Conservation (phyloP, 2,113 vertebrate species). For the Perca fluviatilis region DNA sequence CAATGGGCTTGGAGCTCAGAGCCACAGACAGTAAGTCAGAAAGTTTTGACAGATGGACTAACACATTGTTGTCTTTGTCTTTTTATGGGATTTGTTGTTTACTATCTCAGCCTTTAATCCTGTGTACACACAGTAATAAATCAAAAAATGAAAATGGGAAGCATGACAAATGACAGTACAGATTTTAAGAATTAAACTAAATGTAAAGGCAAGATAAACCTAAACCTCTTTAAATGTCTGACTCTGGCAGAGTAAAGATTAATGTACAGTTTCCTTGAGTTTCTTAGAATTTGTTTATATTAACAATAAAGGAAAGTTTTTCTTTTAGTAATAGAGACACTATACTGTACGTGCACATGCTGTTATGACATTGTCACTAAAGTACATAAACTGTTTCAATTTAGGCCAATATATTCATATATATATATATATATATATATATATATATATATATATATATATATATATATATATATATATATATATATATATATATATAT, state of each 20-base stretch:
- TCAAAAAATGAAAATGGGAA: not conserved
- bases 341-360: not conserved
- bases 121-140: not conserved
- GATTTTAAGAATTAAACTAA: not conserved
- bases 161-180: not conserved
- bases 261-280: not conserved
- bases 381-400: slow-evolving; percentile 42
- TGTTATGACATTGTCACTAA: slow-evolving; percentile 20
- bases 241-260: not conserved
- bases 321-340: not conserved
- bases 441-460: not conserved
- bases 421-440: not conserved
- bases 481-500: not conserved
- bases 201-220: not conserved
- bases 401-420: too few species aligned
- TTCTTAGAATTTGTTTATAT: slow-evolving; percentile 6
- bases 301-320: slow-evolving; percentile 8
- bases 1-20: not conserved
- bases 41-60: not conserved
- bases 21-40: not conserved
- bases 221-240: not conserved
- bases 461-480: not conserved
- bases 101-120: not conserved
- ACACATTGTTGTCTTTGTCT: not conserved
- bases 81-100: not conserved